A percentile compares a stretch with the other conserved stretches of the same genome.
These are phyloP conservation scores for Oreohelix idahoensis DNA, from an alignment of 1,140 invertebrate genomes.

Conservation along the genomic window DNA sequence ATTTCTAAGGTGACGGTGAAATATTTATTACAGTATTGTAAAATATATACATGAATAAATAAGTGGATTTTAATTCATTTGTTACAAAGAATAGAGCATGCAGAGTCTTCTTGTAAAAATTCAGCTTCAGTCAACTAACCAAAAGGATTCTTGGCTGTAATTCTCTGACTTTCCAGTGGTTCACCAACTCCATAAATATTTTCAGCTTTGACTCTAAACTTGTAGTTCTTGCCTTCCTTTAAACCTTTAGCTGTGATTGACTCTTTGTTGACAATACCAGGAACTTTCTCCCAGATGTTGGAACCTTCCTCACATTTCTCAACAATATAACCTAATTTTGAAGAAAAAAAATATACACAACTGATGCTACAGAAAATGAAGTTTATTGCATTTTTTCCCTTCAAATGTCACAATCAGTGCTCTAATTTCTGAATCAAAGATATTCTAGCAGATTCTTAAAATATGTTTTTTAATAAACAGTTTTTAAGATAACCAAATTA, in stretches of 20 bases:
- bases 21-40: too few species aligned
- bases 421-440: too few species aligned
- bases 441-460: too few species aligned
- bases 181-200: constrained; percentile 97
- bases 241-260: constrained; percentile 92
- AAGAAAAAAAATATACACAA: not conserved
- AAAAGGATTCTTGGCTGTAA: constrained; percentile 95
- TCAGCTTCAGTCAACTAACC: constrained; percentile 79
- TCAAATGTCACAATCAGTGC: too few species aligned
- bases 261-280: constrained; percentile 91
- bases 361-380: too few species aligned
- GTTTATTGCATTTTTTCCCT: too few species aligned
- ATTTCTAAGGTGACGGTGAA: too few species aligned
- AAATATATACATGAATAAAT: too few species aligned
- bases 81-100: too few species aligned
- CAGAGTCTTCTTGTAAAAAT: not conserved
- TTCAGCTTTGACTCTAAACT: constrained; percentile 96
- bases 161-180: constrained; percentile 89
- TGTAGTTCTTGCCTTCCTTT: constrained; percentile 93
- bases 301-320: constrained; percentile 91
- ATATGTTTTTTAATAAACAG: too few species aligned
- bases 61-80: too few species aligned
- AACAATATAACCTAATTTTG: constrained; percentile 83
- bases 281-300: constrained; percentile 89
- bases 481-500: too few species aligned